Evolutionary conservation across 2,113 vertebrate genomes (phyloP).

Genomic region (Rhadina sibilatrix): DNA sequence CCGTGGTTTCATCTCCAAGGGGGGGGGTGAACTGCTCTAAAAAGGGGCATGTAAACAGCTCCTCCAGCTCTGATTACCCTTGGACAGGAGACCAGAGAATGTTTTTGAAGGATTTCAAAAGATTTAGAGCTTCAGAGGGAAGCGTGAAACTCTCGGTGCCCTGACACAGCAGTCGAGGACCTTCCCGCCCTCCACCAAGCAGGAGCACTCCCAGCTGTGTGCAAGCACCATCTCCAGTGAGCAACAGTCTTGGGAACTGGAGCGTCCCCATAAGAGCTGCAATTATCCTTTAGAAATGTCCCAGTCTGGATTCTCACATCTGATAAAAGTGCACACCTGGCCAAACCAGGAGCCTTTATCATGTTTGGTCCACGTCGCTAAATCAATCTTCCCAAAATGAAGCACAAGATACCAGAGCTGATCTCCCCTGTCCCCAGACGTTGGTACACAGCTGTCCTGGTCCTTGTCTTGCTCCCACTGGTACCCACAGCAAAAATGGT

Average conservation of each 20-base stretch:
- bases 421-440: neutral
- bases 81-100: neutral
- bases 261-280: neutral
- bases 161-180: neutral
- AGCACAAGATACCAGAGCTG: too few species aligned
- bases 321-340: neutral
- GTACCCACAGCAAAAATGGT: neutral
- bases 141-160: accelerated
- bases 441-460: neutral
- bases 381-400: accelerated
- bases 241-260: neutral
- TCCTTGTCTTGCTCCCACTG: neutral
- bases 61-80: neutral
- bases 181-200: neutral
- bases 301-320: neutral
- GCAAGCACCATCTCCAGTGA: accelerated
- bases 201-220: neutral
- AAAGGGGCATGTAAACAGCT: neutral
- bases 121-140: neutral
- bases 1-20: neutral
- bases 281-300: neutral
- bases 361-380: accelerated
- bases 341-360: neutral
- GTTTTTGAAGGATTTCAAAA: neutral
- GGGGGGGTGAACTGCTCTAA: neutral